phyloP scores from a whole-genome alignment of 2,113 vertebrate genomes.

The Propithecus coquereli region DNA sequence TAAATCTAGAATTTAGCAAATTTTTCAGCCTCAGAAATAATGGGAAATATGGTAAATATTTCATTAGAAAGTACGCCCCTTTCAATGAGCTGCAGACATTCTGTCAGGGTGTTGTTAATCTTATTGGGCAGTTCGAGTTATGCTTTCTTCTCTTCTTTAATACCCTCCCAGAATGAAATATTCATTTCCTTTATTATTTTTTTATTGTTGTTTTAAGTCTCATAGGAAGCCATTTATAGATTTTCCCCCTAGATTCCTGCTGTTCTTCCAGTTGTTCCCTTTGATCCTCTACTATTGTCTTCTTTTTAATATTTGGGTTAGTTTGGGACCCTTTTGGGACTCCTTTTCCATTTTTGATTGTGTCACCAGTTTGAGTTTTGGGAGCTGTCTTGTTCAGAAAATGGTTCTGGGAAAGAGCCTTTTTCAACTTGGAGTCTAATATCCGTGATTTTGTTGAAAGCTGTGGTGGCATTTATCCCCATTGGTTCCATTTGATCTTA shows the following conservation, averaged over 20 bases:
- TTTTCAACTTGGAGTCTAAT: not conserved
- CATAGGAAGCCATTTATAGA: conserved; percentile 92
- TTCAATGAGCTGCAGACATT: conserved; percentile 85
- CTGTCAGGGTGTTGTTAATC: conserved; percentile 81
- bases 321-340: not conserved
- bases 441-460: rapidly evolving
- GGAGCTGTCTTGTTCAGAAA: not conserved
- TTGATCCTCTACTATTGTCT: conserved; percentile 7
- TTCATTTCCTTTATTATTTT: conserved; percentile 52
- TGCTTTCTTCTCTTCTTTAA: conserved; percentile 81
- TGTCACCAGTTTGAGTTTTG: not conserved
- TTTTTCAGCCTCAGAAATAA: conserved; percentile 86
- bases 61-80: conserved; percentile 79
- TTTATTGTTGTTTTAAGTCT: conserved; percentile 59
- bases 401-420: not conserved
- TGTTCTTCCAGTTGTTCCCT: conserved; percentile 89
- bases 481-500: rapidly evolving
- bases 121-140: conserved; percentile 74
- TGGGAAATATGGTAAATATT: conserved; percentile 81
- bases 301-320: not conserved
- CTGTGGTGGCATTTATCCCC: not conserved
- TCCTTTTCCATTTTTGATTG: not conserved
- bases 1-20: conserved; percentile 94
- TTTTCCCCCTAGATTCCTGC: conserved; percentile 86
- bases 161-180: conserved; percentile 77